These are phyloP conservation scores for Drosophila melanogaster DNA, from an alignment of 1,140 invertebrate genomes.

Conservation along the genomic window Release_6_plus_ISO1_MT NT_033777.3:18280001-18280500, in stretches of 20 bases:
- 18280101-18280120: neutral
- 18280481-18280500: slow-evolving; percentile 23
- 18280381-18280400: slow-evolving; percentile 42
- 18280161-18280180: slow-evolving; percentile 28
- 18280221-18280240: slow-evolving; percentile 52
- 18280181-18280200: slow-evolving; percentile 14
- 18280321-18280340: slow-evolving; percentile 48
- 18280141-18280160: neutral
- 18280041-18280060: slow-evolving; percentile 11
- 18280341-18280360: slow-evolving; percentile 32
- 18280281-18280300: slow-evolving; percentile 46
- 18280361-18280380: slow-evolving; percentile 13
- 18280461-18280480: slow-evolving; percentile 18
- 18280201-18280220: slow-evolving; percentile 51
- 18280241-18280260: slow-evolving; percentile 53
- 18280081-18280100: neutral
- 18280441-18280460: slow-evolving; percentile 44
- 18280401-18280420: slow-evolving; percentile 67
- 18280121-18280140: neutral
- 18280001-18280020: slow-evolving; percentile 7
- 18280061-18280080: neutral
- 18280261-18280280: slow-evolving; percentile 53
- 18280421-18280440: slow-evolving; percentile 67
- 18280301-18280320: slow-evolving; percentile 18
- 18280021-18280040: slow-evolving; percentile 1